Evolutionary conservation across 2,797 vertebrate genomes (phyloP), one percentile per base, ranked within the genome.

Genomic region (Ceyx erithaca): DNA sequence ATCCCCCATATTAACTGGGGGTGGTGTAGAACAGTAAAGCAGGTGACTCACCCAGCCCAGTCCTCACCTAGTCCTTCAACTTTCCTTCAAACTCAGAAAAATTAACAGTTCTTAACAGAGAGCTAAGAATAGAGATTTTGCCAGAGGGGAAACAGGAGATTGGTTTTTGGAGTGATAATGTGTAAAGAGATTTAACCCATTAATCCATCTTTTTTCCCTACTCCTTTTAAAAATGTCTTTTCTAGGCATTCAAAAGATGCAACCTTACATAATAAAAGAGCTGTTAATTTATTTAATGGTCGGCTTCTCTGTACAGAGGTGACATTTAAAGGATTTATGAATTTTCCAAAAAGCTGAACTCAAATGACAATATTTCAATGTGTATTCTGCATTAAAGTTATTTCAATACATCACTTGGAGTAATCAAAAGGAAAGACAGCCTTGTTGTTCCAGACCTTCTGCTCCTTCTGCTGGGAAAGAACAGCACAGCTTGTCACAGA

Each of bases 391-490:
- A 72, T 93, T 94, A 80, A 90, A 87, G 18, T 40, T 92, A 59
- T 85, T 96, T 89, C 58, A 80, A n/a, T 67, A 71, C 5, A 92
- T 17, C 37, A 49, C 45, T 91, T 68, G 48, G 41, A 92, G 6
- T 70, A 89, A 95, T 79, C 92, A 85, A 89, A 94, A 86, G 30
- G 40, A 87, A 92, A 88, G 64, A 67, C 45, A 94, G 46, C 5
- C 80, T 91, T 89, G 28, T 78, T 92, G 35, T 58, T 90, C 71
- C 67, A 95, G 88, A 96, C 59, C 80, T 95, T 92, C 92, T 90
- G 76, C 51, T 94, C 61, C 64, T 95, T 94, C 86, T 93, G 19
- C 77, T 89, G 84, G 55, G 87, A 85, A 92, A 92, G 77, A 75
- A 66, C 48, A 92, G 68, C 52, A 80, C 25, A 93, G 68, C 64